phyloP scores from a whole-genome alignment of 2,113 vertebrate genomes.

The Toxotes chatareus region DNA sequence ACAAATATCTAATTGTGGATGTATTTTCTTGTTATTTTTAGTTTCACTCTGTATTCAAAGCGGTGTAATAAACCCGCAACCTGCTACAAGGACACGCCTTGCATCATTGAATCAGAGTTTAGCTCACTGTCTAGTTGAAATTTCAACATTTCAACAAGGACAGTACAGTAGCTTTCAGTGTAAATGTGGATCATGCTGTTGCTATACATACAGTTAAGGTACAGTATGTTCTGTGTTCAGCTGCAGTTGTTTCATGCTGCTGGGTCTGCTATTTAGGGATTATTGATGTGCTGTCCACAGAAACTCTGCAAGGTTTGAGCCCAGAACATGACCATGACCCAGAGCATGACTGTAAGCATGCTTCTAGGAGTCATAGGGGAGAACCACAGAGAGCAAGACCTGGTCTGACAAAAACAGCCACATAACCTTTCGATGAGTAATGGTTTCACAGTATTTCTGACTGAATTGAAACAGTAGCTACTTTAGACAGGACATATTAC shows the following conservation, averaged over 20 bases:
- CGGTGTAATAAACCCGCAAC: no score
- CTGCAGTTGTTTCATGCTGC: neutral
- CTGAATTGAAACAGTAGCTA: neutral
- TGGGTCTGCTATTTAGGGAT: constrained; percentile 7
- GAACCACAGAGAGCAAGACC: neutral
- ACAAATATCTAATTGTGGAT: no score
- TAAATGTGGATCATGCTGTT: neutral
- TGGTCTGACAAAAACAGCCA: neutral
- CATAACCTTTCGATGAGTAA: constrained; percentile 18
- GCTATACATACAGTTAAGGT: neutral
- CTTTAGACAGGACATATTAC: neutral
- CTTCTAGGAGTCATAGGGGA: neutral
- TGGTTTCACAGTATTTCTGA: constrained; percentile 3
- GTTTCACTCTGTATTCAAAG: no score
- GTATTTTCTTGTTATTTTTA: no score
- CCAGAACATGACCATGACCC: constrained; percentile 10
- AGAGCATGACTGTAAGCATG: constrained; percentile 19
- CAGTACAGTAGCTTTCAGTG: neutral
- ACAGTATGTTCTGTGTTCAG: neutral
- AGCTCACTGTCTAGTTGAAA: no score
- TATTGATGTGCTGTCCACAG: constrained; percentile 10
- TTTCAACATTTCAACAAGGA: no score
- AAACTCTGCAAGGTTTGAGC: constrained; percentile 12
- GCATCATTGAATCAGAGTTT: no score
- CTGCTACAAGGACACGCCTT: no score